Evolutionary conservation across 2,888 invertebrate genomes (phyloP), one percentile per base, ranked within the genome.

Genomic region (Peribatodes rhomboidaria): DNA sequence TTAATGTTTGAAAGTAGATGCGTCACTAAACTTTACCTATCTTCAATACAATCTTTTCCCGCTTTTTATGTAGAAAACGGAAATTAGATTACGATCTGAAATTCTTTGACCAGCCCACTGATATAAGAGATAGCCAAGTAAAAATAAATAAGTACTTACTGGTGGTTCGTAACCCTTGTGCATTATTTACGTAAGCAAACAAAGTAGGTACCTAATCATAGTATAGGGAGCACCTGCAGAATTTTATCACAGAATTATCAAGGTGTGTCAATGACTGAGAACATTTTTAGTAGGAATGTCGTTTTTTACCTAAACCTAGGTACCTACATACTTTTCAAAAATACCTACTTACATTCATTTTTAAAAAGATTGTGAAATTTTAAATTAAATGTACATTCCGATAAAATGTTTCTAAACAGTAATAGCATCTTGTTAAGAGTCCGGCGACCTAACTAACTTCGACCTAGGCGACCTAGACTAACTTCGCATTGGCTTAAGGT

Each of bases 1-100:
- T 42, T 20, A 22, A 44, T 56, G 44, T 56, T 55, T 56, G 50
- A 60, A 46, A 56, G 55, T 60, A 59, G 60, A 50, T 37, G 54
- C 13, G 33, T 50, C 64, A 62, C 62, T 18, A 37, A 56, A 56
- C 58, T 58, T 27, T 41, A 37, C 31, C 35, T 47, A 37, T 52
- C 16, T 52, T 37, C 9, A n/a, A 37, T 20, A 20, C 35, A 20
- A 6, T 55, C 41, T 49, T 42, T 13, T 49, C 20, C 35, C 7
- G 55, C 55, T 56, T 61, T 61, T 61, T 39, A 35, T 53, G 27
- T 53, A 60, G 37, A 50, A 49, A 49, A 31, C 31, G 10, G 31
- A 16, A 49, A 49, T 11, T 11, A 11, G 8, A 8, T 16, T 31
- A 10, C 8, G n/a, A 22, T 46, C 46, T 13, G 46, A n/a, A 22